Percentiles rank a stretch among this genome's conserved stretches.
Evolutionary conservation across 35 echinoderm and acorn worm genomes (phyloP).

Genomic region (Nesometra sesokonis): DNA sequence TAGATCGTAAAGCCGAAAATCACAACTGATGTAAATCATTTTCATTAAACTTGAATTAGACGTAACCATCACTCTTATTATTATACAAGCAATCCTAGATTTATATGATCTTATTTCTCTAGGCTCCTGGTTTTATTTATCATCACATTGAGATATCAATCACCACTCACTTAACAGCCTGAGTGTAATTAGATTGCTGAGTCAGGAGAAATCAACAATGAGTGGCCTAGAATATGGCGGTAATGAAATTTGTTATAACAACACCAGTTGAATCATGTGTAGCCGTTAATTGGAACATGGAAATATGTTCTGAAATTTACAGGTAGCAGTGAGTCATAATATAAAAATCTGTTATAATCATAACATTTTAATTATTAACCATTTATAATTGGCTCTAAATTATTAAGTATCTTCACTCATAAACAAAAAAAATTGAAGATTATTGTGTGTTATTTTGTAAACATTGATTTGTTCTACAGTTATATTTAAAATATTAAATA

Average conservation of each 20-base stretch:
- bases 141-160: not conserved
- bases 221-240: not conserved
- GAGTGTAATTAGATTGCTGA: not conserved
- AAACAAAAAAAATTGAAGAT: too few species aligned
- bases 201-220: not conserved
- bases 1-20: too few species aligned
- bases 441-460: too few species aligned
- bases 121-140: not conserved
- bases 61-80: not conserved
- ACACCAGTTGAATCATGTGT: not conserved
- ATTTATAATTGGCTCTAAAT: too few species aligned
- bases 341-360: not conserved
- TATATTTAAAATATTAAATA: too few species aligned
- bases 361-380: too few species aligned
- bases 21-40: not conserved
- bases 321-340: not conserved
- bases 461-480: too few species aligned
- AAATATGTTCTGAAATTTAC: not conserved
- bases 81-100: not conserved
- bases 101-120: not conserved
- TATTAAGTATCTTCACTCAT: too few species aligned
- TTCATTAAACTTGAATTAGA: not conserved
- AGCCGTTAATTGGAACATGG: not conserved
- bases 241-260: not conserved
- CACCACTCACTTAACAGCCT: not conserved